phyloP scores from a whole-genome alignment of 2,113 vertebrate species.

The Coregonus clupeaformis region DNA sequence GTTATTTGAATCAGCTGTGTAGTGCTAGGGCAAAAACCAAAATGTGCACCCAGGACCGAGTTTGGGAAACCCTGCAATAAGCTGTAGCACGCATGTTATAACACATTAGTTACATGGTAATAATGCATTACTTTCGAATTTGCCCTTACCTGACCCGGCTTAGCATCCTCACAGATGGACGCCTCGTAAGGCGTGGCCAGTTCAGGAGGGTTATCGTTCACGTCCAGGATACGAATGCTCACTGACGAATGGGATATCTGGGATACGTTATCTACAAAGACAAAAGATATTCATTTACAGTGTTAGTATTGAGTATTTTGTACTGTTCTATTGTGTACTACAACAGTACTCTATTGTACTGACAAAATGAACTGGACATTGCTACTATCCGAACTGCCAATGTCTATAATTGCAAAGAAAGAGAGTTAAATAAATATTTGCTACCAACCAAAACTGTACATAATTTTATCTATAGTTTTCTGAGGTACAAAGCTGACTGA shows the following conservation, averaged over 20 bases:
- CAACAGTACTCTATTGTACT: not conserved
- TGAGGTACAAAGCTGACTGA: no score
- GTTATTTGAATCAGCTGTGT: no score
- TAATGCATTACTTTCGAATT: not conserved
- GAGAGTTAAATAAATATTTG: no score
- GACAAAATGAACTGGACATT: not conserved
- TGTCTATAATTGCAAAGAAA: no score
- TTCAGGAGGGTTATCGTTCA: slow-evolving; percentile 96
- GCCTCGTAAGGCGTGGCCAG: slow-evolving; percentile 92
- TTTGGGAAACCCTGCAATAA: not conserved
- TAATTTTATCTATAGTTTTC: no score
- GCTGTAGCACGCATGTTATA: not conserved
- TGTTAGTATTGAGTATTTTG: no score
- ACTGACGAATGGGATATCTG: slow-evolving; percentile 84
- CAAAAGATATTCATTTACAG: not conserved
- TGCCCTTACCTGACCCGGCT: slow-evolving; percentile 88
- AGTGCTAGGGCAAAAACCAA: no score
- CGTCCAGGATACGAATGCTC: slow-evolving; percentile 93
- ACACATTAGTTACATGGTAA: not conserved
- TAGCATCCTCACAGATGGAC: slow-evolving; percentile 91
- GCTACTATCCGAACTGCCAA: no score
- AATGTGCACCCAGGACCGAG: no score
- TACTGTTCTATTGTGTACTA: no score
- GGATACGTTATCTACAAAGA: slow-evolving; percentile 82
- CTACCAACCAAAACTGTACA: no score